A percentile compares a stretch with the other conserved stretches of the same genome.
Conservation (phyloP, 2,888 invertebrate species). For the Muscina levida region DNA sequence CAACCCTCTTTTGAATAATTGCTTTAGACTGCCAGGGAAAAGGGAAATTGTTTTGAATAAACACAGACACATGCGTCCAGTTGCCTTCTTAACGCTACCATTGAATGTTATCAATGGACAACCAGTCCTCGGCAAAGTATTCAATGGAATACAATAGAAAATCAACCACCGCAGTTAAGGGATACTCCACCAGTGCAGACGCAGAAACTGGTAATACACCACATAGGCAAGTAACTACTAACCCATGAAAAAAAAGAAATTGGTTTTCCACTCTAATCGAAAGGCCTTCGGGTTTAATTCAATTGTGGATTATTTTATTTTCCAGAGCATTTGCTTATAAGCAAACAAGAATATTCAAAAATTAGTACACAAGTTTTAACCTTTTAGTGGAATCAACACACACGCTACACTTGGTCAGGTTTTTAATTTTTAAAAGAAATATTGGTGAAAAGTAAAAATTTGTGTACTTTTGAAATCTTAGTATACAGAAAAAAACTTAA, state of each 20-base stretch:
- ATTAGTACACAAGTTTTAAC: conserved; percentile 70
- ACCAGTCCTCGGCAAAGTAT: conserved; percentile 49
- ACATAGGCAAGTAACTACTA: too few relatives aligned
- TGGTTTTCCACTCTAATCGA: conserved; percentile 40
- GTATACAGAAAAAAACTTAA: too few relatives aligned
- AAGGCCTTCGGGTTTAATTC: conserved; percentile 55
- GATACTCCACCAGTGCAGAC: conserved; percentile 39
- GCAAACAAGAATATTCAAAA: conserved; percentile 22
- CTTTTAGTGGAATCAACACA: too few relatives aligned
- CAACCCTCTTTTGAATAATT: conserved; percentile 50
- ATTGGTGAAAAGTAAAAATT: too few relatives aligned
- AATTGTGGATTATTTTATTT: conserved; percentile 43
- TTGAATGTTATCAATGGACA: conserved; percentile 56
- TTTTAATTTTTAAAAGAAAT: too few relatives aligned
- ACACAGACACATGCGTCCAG: conserved; percentile 63
- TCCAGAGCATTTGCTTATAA: conserved; percentile 29
- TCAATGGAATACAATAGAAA: conserved; percentile 49
- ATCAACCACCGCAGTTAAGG: conserved; percentile 54
- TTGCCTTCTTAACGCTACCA: conserved; percentile 28
- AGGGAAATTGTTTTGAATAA: conserved; percentile 62
- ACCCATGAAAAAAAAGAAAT: conserved; percentile 13
- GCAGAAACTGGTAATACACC: not conserved
- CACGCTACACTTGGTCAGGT: not conserved
- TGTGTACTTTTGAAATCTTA: too few relatives aligned
- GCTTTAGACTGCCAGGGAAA: conserved; percentile 49